Evolutionary conservation across 1,140 invertebrate species (phyloP).

Genomic region (Drosophila sechellia): DNA sequence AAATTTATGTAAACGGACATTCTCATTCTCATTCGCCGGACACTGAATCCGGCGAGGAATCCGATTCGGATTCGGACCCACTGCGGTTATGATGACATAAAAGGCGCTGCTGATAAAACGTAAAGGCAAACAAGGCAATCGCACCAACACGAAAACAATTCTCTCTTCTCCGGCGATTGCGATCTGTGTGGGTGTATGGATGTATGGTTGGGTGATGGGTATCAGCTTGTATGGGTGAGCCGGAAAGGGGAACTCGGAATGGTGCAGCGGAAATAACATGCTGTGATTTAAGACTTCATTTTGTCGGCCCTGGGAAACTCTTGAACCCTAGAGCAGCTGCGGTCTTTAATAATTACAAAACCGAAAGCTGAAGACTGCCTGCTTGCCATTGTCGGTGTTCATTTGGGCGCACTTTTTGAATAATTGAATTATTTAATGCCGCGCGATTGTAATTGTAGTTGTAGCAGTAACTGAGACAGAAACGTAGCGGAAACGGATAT

Average conservation of each 20-base stretch:
- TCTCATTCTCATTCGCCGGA: conserved; percentile 58
- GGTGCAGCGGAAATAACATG: conserved; percentile 79
- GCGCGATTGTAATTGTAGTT: conserved; percentile 67
- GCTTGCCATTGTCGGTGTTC: conserved; percentile 31
- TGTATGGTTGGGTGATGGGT: conserved; percentile 1
- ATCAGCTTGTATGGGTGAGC: not conserved
- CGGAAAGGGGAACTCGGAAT: conserved; percentile 33
- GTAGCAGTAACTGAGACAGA: conserved; percentile 41
- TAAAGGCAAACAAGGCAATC: conserved; percentile 69
- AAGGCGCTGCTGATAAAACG: conserved; percentile 75
- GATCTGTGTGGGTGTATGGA: conserved; percentile 38
- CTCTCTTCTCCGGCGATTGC: conserved; percentile 53
- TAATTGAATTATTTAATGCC: conserved; percentile 82
- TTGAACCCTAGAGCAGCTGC: conserved; percentile 4
- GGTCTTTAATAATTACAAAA: conserved; percentile 40
- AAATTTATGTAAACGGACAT: conserved; percentile 83
- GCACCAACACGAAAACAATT: conserved; percentile 58
- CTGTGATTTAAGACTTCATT: conserved; percentile 84
- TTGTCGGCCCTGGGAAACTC: conserved; percentile 48
- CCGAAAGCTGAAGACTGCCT: conserved; percentile 7
- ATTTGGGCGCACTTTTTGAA: conserved; percentile 57
- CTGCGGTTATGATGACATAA: conserved; percentile 82
- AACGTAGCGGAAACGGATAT: conserved; percentile 72
- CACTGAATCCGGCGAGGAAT: conserved; percentile 40
- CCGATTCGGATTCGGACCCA: conserved; percentile 40